Evolutionary conservation across 2,797 vertebrate species (phyloP).

Genomic region (Falco biarmicus): DNA sequence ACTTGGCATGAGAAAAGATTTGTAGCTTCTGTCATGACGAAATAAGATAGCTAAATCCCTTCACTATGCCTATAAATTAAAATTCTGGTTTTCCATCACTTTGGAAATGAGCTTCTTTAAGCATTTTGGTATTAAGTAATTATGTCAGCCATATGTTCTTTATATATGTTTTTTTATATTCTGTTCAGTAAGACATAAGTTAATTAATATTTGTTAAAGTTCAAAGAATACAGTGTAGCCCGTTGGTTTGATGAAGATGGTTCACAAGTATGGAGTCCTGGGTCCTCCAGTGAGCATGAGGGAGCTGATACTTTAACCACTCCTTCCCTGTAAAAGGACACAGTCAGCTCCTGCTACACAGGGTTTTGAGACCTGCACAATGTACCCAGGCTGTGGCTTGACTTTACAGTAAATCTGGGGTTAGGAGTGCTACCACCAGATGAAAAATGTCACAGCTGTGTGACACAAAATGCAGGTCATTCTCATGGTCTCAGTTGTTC

Average conservation of each 20-base stretch:
- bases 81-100: not conserved
- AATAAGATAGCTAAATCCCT: not conserved
- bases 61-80: not conserved
- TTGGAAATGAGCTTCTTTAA: not conserved
- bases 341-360: not conserved
- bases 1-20: not conserved
- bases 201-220: not conserved
- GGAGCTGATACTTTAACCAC: not conserved
- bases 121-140: not conserved
- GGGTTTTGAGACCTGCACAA: not conserved
- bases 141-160: not conserved
- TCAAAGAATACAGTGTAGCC: not conserved
- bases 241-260: not conserved
- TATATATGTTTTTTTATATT: not conserved
- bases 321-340: not conserved
- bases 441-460: not conserved
- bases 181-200: not conserved
- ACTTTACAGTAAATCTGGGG: not conserved
- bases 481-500: not conserved
- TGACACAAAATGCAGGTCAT: not conserved
- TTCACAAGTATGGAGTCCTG: not conserved
- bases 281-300: not conserved
- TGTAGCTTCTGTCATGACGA: not conserved
- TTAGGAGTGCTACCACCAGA: not conserved
- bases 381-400: not conserved